Base-by-base conservation (phyloP, 2,113 vertebrate species). In the Tauraco erythrolophus region DNA sequence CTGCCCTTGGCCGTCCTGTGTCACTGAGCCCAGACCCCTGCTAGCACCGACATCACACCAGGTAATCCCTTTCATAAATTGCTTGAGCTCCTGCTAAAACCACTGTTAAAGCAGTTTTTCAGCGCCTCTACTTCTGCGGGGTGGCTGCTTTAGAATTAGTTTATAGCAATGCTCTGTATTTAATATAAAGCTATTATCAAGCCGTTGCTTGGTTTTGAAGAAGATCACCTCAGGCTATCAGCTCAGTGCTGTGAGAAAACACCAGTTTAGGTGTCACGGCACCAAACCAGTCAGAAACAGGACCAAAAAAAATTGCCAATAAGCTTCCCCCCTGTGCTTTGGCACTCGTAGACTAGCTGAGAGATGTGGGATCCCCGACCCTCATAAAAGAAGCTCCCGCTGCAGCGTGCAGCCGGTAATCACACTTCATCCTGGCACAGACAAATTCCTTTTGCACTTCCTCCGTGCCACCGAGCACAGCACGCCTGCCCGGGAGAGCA, bases 391-490 rank as follows among this genome's bases (percentile, higher is more conserved):
- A 2, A 89, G 84, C 65, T 43, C 24, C 54, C 7, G 65, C 82
- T 70, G 82, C 89, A 87, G 84, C 1, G 0, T 58, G 80, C 89
- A 61, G 81, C 68, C 17, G 10, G 56, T 28, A 75, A 89, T 70
- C 69, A 81, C 37, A 30, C 87, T 58, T 93, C 77, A 82, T 74
- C 69, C 37, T 2, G 25, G 74, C 30, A 0, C n/a, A 88, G 94
- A 84, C 31, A 81, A 81, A 94, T 89, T 89, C 90, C 74, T 81
- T 19, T 7, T 43, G 81, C 77, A 9, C 84, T 89, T 96, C 95
- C 88, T 81, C 84, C 1, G 23, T 30, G 94, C 88, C 1, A 1
- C 84, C 6, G 1, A 89, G 89, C 87, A 0, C 94, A 94, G 95
- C 95, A 65, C 1, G 58, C 80, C 56, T 6, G 0, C 94, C 77